These are phyloP conservation scores for Lasiurus cinereus DNA, from an alignment of 2,113 vertebrate species.

Conservation along the genomic window DNA sequence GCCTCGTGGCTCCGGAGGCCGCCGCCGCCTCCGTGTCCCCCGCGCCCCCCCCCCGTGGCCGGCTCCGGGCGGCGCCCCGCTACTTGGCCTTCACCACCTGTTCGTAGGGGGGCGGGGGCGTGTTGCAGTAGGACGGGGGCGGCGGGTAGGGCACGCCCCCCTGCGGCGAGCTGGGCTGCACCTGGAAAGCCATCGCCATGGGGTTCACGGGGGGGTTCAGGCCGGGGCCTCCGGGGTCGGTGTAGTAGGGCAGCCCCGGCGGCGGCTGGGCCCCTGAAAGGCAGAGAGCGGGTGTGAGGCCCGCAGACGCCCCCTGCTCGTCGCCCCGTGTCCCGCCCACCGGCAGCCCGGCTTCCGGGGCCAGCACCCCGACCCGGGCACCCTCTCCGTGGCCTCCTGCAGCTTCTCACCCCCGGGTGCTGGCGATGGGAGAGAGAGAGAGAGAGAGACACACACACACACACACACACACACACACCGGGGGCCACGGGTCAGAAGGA, in stretches of 20 bases:
- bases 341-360: rapidly evolving
- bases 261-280: conserved; percentile 92
- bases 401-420: neutral
- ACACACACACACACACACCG: too few relatives aligned
- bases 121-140: conserved; percentile 97
- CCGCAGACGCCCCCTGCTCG: neutral
- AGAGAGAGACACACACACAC: too few relatives aligned
- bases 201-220: conserved; percentile 83
- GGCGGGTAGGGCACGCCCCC: conserved; percentile 92
- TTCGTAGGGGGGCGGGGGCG: conserved; percentile 96
- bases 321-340: too few relatives aligned
- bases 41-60: conserved; percentile 61
- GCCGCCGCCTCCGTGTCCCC: conserved; percentile 41
- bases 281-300: conserved; percentile 17
- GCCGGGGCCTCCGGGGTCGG: conserved; percentile 90
- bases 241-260: conserved; percentile 92
- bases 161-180: conserved; percentile 92
- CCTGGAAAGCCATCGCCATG: conserved; percentile 90
- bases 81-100: conserved; percentile 96
- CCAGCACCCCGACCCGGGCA: neutral
- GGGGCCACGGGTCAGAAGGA: rapidly evolving
- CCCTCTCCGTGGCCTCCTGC: rapidly evolving
- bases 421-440: rapidly evolving
- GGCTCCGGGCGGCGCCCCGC: conserved; percentile 68
- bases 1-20: too few relatives aligned